These are phyloP conservation scores for Amiota communis DNA, from an alignment of 2,888 invertebrate species.

Conservation along the genomic window DNA sequence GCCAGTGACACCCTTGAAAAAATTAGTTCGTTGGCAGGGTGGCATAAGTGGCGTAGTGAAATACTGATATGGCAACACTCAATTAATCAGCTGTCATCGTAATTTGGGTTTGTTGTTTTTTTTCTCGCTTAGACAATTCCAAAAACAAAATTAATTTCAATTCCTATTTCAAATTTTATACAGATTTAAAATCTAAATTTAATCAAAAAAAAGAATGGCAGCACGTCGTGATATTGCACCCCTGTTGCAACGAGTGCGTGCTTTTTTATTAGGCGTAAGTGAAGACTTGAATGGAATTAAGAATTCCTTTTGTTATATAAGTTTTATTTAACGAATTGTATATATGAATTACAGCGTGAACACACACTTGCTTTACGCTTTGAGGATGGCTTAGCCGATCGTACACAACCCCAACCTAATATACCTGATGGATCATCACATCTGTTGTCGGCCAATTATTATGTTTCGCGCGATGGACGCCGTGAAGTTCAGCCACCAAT, in stretches of 20 bases:
- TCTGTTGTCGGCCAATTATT: conserved; percentile 86
- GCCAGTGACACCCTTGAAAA: no score
- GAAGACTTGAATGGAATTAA: not conserved
- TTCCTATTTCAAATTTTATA: conserved; percentile 42
- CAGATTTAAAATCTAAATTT: conserved; percentile 31
- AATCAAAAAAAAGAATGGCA: conserved; percentile 52
- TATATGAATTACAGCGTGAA: conserved; percentile 75
- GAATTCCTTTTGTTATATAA: conserved; percentile 2
- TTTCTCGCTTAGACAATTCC: not conserved
- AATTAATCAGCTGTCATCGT: conserved; percentile 8
- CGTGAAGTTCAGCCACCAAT: conserved; percentile 78
- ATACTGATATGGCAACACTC: no score
- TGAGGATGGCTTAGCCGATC: conserved; percentile 78
- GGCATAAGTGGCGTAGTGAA: no score
- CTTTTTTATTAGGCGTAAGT: conserved; percentile 81
- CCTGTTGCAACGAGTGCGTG: conserved; percentile 77
- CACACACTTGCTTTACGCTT: conserved; percentile 80
- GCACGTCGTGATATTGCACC: conserved; percentile 80
- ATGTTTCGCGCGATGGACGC: conserved; percentile 86
- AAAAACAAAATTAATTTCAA: conserved; percentile 37
- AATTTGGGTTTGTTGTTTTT: not conserved
- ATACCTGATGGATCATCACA: conserved; percentile 89
- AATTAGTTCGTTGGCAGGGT: no score
- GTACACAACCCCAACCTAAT: conserved; percentile 87
- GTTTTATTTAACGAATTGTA: conserved; percentile 8